Percentiles rank a stretch among this genome's conserved stretches.
These are phyloP conservation scores for Indicator maculatus DNA, from an alignment of 2,113 vertebrate species.

Conservation along the genomic window DNA sequence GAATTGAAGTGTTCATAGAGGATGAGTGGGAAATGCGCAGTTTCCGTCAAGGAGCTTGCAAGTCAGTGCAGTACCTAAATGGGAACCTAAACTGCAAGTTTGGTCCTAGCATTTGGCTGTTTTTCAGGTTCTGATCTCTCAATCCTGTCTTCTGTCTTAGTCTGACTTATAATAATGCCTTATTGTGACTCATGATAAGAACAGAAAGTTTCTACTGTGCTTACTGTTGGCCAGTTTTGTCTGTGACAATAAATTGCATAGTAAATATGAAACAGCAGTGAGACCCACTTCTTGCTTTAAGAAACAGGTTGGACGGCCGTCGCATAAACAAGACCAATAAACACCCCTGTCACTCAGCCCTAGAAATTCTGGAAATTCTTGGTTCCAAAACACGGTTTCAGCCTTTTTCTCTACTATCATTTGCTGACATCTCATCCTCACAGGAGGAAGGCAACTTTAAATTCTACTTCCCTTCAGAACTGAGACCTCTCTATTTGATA, in stretches of 20 bases:
- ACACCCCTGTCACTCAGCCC: not conserved
- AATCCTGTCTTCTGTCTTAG: not conserved
- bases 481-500: not conserved
- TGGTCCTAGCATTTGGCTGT: not conserved
- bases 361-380: not conserved
- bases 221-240: not conserved
- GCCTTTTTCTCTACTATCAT: not conserved
- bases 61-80: not conserved
- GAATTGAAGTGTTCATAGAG: not conserved
- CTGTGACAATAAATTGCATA: not conserved
- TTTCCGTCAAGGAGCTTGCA: not conserved
- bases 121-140: not conserved
- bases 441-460: not conserved
- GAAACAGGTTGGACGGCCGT: not conserved
- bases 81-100: not conserved
- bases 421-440: not conserved
- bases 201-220: not conserved
- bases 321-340: not conserved
- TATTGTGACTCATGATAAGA: not conserved
- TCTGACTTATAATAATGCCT: not conserved
- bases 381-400: not conserved
- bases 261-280: not conserved
- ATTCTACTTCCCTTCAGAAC: not conserved
- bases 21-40: not conserved
- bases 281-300: not conserved